Percentiles rank a stretch among this genome's conserved stretches.
phyloP scores from a whole-genome alignment of 2,888 invertebrate genomes.

The Cantharis lateralis region DNA sequence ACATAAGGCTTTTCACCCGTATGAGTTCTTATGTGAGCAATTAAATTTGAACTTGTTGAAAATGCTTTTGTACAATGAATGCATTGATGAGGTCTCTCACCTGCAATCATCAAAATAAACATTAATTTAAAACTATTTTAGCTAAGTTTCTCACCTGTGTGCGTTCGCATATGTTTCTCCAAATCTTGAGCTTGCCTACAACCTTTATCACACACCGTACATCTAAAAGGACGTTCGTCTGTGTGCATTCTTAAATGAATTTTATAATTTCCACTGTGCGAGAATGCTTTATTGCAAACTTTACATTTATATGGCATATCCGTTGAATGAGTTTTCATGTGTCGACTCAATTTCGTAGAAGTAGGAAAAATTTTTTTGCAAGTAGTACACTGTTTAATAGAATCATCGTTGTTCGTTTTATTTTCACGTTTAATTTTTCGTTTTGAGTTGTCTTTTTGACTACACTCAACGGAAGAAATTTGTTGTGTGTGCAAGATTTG shows the following conservation, averaged over 20 bases:
- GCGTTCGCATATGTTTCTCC: conserved; percentile 57
- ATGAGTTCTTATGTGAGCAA: conserved; percentile 56
- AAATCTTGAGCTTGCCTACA: conserved; percentile 57
- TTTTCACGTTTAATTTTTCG: conserved; percentile 36
- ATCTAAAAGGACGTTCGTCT: conserved; percentile 55
- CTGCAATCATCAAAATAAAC: conserved; percentile 36
- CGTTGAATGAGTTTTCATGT: conserved; percentile 55
- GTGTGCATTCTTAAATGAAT: conserved; percentile 55
- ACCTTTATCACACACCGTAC: conserved; percentile 55
- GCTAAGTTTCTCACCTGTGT: conserved; percentile 49
- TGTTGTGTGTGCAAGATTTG: conserved; percentile 31
- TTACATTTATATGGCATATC: conserved; percentile 56
- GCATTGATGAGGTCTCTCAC: conserved; percentile 57
- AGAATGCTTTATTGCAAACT: conserved; percentile 54
- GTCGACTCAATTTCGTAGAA: conserved; percentile 52
- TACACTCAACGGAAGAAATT: conserved; percentile 6
- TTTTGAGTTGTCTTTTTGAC: conserved; percentile 28
- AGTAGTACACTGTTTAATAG: conserved; percentile 49
- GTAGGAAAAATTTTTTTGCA: conserved; percentile 53
- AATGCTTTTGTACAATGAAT: conserved; percentile 55
- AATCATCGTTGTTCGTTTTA: conserved; percentile 31
- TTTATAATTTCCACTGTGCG: conserved; percentile 56
- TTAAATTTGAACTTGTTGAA: conserved; percentile 57
- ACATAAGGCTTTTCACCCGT: conserved; percentile 57
- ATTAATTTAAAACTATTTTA: not conserved